Evolutionary conservation across 2,888 invertebrate species (phyloP).

Genomic region (Melanchra persicariae): DNA sequence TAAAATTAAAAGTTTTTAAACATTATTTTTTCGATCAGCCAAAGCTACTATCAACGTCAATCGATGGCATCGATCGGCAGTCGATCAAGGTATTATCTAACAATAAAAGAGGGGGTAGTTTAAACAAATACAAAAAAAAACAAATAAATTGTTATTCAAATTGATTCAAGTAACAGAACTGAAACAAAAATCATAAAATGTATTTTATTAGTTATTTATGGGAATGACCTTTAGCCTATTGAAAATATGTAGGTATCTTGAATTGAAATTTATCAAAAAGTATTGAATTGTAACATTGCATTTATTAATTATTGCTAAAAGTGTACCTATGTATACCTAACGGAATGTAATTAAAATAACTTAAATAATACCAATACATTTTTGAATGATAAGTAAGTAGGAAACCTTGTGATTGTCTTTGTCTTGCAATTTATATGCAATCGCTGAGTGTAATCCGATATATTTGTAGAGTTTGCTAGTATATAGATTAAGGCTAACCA

Average conservation of each 20-base stretch:
- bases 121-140: not conserved
- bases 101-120: not conserved
- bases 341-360: not conserved
- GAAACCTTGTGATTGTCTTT: constrained; percentile 7
- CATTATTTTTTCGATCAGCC: too few relatives aligned
- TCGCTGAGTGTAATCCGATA: constrained; percentile 16
- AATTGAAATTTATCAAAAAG: constrained; percentile 8
- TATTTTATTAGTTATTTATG: constrained; percentile 40
- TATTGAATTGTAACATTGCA: constrained; percentile 38
- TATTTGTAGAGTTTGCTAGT: constrained; percentile 2
- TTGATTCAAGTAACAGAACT: not conserved
- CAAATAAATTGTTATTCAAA: constrained; percentile 11
- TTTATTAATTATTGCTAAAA: constrained; percentile 36
- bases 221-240: not conserved
- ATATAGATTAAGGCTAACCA: constrained; percentile 35
- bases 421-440: constrained; percentile 22
- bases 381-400: not conserved
- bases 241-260: constrained; percentile 4
- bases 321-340: constrained; percentile 2
- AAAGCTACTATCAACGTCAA: too few relatives aligned
- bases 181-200: constrained; percentile 18
- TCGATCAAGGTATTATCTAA: not conserved
- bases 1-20: too few relatives aligned
- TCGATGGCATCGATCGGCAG: too few relatives aligned
- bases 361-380: constrained; percentile 11